A percentile compares a stretch with the other conserved stretches of the same genome.
phyloP scores from a whole-genome alignment of 2,888 invertebrate species.

The Pristionchus japonicus region DNA sequence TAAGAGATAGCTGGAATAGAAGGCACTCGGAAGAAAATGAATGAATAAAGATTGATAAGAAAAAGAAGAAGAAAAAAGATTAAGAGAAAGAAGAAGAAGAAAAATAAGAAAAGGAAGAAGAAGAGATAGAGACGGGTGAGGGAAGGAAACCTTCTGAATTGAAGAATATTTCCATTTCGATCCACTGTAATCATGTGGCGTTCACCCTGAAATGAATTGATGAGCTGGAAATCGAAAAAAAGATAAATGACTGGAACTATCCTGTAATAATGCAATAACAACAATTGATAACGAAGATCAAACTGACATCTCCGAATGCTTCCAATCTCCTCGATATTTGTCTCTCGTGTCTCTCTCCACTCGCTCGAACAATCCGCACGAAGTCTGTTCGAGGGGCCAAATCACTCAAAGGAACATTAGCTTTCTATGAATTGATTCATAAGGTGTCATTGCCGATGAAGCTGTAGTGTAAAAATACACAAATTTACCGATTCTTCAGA shows the following conservation, averaged over 20 bases:
- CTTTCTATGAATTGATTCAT: neutral
- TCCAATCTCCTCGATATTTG: slow-evolving; percentile 31
- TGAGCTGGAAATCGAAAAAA: no score
- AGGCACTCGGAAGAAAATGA: no score
- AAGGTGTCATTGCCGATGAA: no score
- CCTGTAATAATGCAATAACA: no score
- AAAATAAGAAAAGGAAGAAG: neutral
- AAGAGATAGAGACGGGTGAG: neutral
- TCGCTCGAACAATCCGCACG: slow-evolving; percentile 14
- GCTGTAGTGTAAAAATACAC: no score
- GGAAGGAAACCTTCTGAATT: slow-evolving; percentile 34
- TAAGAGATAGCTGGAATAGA: no score
- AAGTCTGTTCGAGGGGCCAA: neutral
- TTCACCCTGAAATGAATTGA: neutral
- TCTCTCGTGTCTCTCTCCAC: slow-evolving; percentile 33
- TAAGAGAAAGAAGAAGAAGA: neutral
- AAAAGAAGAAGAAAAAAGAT: neutral
- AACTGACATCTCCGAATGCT: slow-evolving; percentile 6
- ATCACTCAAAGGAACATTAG: neutral
- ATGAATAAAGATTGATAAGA: no score
- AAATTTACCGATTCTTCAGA: no score
- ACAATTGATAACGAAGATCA: no score
- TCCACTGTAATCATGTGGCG: slow-evolving; percentile 34
- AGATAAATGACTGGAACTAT: no score
- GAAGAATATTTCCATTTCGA: slow-evolving; percentile 30